Evolutionary conservation across 2,113 vertebrate species (phyloP).

Genomic region (Campylomormyrus numenius): DNA sequence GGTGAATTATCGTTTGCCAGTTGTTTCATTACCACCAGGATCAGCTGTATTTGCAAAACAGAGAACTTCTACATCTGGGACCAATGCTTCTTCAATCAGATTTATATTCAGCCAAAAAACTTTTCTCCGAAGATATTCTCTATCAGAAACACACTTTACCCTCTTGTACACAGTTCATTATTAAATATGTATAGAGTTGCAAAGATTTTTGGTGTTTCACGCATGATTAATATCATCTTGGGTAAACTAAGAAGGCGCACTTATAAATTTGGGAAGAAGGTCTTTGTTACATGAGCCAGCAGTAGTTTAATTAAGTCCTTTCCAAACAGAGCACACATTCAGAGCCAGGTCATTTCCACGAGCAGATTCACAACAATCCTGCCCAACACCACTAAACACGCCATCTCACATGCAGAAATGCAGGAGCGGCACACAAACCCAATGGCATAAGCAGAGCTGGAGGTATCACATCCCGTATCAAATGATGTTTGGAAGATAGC

Average conservation of each 20-base stretch:
- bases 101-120: conserved; percentile 6
- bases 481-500: not conserved
- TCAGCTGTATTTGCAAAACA: conserved; percentile 4
- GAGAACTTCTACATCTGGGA: conserved; percentile 3
- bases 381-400: not conserved
- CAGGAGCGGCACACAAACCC: not conserved
- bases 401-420: not conserved
- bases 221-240: not conserved
- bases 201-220: not conserved
- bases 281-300: not conserved
- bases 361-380: not conserved
- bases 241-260: not conserved
- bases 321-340: not conserved
- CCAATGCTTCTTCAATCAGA: conserved; percentile 12
- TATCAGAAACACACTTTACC: not conserved
- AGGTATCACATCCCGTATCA: not conserved
- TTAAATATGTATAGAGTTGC: not conserved
- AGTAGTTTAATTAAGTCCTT: not conserved
- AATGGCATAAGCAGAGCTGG: not conserved
- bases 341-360: not conserved
- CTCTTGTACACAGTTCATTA: not conserved
- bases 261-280: not conserved
- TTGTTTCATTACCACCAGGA: conserved; percentile 13
- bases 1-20: conserved; percentile 7
- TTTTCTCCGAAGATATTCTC: not conserved